Base-by-base conservation (phyloP, 2,888 invertebrate species). In the Aspidiotus destructor region DNA sequence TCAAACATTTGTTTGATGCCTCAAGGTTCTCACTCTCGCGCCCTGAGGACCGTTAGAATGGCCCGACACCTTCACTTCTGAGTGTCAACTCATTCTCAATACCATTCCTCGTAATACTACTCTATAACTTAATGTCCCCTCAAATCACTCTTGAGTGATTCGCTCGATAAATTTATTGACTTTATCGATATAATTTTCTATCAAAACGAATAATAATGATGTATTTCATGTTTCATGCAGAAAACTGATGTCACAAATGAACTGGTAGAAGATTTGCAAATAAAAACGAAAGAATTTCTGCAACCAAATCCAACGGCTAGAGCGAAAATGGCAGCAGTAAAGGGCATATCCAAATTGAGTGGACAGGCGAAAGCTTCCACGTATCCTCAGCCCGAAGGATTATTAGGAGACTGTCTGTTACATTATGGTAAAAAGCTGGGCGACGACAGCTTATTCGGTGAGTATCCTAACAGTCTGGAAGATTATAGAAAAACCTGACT, bases 191-290 rank as follows among this genome's bases (percentile, higher is more conserved):
- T 28, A 28, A 28, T 28, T 28, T 28, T 28, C 5, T 28, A 5
- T 28, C 28, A 28, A 5, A 28, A 28, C 1, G 28, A 28, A 28
- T 28, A 28, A 5, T 28, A 28, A 28, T 28, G 28, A 28, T 5
- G 28, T 28, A 3, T 1, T 28, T 28, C 28, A 1, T 28, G 5
- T 28, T 28, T 28, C 28, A 28, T 77, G 53, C 79, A 96, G 95
- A 97, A 96, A 89, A 95, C 97, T 74, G 99, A 99, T 80, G 92
- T 97, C 70, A 97, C 96, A 72, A 90, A 89, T 75, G 97, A 97
- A 79, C 80, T 99, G 76, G 95, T 99, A 52, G 97, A 97, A 78
- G 98, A 98, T 76, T 80, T 99, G 73, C 94, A 98, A 79, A 80
- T 87, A 74, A 96, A 97, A 82, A 97, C 98, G 70, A 97, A 96